phyloP scores from a whole-genome alignment of 1,140 invertebrate species.

The Adelges cooleyi region DNA sequence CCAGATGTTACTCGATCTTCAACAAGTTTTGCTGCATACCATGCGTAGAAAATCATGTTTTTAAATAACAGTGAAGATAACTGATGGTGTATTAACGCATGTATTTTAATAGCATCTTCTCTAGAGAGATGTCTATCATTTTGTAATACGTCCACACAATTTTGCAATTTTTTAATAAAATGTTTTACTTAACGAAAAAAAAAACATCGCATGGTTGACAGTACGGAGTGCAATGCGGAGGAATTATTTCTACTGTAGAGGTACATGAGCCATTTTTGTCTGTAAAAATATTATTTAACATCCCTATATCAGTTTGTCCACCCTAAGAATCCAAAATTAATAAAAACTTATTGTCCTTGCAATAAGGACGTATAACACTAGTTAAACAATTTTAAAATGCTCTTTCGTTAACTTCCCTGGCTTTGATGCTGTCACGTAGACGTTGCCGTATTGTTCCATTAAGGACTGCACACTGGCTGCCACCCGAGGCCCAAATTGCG shows the following conservation, averaged over 20 bases:
- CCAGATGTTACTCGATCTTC: neutral
- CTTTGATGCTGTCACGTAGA: constrained; percentile 28
- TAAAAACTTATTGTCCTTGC: constrained; percentile 30
- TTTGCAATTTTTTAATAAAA: constrained; percentile 30
- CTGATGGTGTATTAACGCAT: constrained; percentile 29
- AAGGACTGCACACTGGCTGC: neutral
- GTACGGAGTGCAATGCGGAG: constrained; percentile 31
- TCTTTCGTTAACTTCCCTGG: constrained; percentile 28
- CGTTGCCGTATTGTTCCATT: constrained; percentile 21
- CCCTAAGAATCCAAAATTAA: constrained; percentile 32
- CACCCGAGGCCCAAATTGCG: constrained; percentile 21
- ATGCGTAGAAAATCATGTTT: constrained; percentile 30
- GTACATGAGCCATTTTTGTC: constrained; percentile 3
- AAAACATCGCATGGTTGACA: constrained; percentile 33
- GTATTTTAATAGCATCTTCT: constrained; percentile 31
- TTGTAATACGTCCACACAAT: constrained; percentile 24
- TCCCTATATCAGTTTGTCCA: constrained; percentile 27
- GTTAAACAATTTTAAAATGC: constrained; percentile 29
- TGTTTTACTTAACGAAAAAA: constrained; percentile 34
- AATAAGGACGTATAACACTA: constrained; percentile 28
- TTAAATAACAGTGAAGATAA: constrained; percentile 26
- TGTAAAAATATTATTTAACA: constrained; percentile 30
- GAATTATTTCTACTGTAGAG: constrained; percentile 31
- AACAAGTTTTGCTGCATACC: constrained; percentile 21
- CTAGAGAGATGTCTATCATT: constrained; percentile 14